Evolutionary conservation across 1,140 invertebrate genomes (phyloP).

Genomic region (Campodea augens): DNA sequence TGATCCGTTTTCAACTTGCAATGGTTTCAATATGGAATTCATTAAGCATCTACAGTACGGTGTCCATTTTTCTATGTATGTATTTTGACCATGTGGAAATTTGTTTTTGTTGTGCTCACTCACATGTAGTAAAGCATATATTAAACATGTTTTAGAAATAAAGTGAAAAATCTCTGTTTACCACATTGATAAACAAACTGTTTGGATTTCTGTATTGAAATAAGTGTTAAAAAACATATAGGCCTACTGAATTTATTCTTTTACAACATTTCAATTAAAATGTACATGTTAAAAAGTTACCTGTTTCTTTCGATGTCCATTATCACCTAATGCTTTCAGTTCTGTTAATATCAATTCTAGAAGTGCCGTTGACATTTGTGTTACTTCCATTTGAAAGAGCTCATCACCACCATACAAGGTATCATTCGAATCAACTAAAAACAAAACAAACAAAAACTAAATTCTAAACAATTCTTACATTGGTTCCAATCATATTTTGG

Average conservation of each 20-base stretch:
- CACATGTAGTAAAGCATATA: no score
- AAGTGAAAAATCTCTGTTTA: no score
- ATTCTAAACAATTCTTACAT: conserved; percentile 6
- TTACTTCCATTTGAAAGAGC: conserved; percentile 63
- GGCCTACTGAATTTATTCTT: conserved; percentile 1
- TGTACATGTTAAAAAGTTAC: conserved; percentile 14
- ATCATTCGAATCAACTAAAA: conserved; percentile 81
- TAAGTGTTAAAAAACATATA: conserved; percentile 3
- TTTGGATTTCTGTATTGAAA: not conserved
- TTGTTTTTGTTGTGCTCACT: no score
- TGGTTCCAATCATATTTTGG: no score
- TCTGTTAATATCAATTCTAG: conserved; percentile 55
- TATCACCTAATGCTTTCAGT: conserved; percentile 29
- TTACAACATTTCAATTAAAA: not conserved
- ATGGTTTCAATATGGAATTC: no score
- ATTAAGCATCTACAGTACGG: no score
- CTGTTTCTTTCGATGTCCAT: conserved; percentile 17
- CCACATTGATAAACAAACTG: no score
- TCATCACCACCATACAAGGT: conserved; percentile 73
- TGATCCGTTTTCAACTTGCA: no score
- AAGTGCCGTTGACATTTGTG: conserved; percentile 53
- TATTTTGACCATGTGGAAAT: no score
- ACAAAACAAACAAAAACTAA: conserved; percentile 10
- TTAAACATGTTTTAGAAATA: no score
- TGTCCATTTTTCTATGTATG: no score